Evolutionary conservation across 2,113 vertebrate genomes (phyloP), one percentile per base, ranked within the genome.

Genomic region (Austrofundulus limnaeus): DNA sequence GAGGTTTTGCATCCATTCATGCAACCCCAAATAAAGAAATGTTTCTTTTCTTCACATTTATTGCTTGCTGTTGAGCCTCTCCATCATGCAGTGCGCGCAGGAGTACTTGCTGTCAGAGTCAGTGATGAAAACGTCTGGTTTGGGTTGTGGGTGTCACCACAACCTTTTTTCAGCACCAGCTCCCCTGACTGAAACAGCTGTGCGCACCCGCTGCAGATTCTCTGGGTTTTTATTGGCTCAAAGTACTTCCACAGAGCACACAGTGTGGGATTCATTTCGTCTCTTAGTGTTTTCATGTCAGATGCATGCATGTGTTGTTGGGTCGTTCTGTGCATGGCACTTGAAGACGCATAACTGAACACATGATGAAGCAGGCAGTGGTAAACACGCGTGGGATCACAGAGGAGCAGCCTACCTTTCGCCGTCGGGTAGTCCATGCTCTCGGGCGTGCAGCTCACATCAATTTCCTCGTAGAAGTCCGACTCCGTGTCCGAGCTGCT

Each of bases 401-500:
- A 31, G 14, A 50, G 21, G 53, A 21, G 57, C 50, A n/a, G 43
- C 53, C 49, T 94, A 98, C 96, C 96, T 95, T 94, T 96, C 79
- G 90, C 91, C 76, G 92, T 92, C 60, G 94, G 94, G 91, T 97
- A 98, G 84, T 98, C 96, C 90, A 94, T 88, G 92, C 92, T 95
- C 75, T 99, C 96, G 70, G 96, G 95, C 85, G 96, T 98, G 92
- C 97, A 99, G 94, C 96, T 98, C 84, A 97, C 97, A 92, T 98
- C 95, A 89, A 98, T 98, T 91, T 98, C 96, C 91, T 99, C 97
- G 87, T 98, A 98, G 93, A 97, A 97, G 93, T 99, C 96, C 71
- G 97, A 99, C 87, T 99, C 97, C 0, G 95, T 96, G 88, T 98
- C 96, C 78, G 97, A 97, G 89, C 95, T 96, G 93, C 95, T 97